These are phyloP conservation scores for Phrynosoma blainvillii DNA, from an alignment of 2,113 vertebrate genomes.

Conservation along the genomic window DNA sequence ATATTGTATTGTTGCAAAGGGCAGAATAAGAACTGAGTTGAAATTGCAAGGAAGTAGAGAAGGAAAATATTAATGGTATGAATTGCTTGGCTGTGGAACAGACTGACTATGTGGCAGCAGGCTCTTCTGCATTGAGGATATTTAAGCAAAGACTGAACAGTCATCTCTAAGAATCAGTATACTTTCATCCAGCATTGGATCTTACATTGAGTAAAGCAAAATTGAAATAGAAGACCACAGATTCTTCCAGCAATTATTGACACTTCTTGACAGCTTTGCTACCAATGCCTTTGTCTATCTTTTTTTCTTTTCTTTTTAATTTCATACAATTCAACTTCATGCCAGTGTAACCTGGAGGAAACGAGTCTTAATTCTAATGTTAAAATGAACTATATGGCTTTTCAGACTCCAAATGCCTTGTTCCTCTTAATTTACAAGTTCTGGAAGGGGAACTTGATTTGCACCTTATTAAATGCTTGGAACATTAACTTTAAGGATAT, in stretches of 20 bases:
- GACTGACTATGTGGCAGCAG: not conserved
- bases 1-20: not conserved
- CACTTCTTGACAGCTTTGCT: too few species aligned
- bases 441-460: slow-evolving; percentile 33
- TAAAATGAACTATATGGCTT: slow-evolving; percentile 5
- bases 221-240: not conserved
- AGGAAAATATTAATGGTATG: not conserved
- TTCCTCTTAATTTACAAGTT: slow-evolving; percentile 60
- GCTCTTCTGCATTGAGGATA: not conserved
- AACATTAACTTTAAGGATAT: slow-evolving; percentile 57
- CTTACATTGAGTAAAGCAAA: not conserved
- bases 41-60: not conserved
- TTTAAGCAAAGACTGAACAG: not conserved
- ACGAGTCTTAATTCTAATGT: slow-evolving; percentile 8
- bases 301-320: slow-evolving; percentile 9
- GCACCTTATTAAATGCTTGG: slow-evolving; percentile 41
- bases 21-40: not conserved
- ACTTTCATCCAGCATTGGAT: not conserved
- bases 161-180: not conserved
- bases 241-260: too few species aligned
- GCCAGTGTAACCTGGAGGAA: not conserved
- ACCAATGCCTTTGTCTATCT: too few species aligned
- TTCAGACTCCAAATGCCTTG: slow-evolving; percentile 32
- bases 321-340: slow-evolving; percentile 21
- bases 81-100: not conserved